These are phyloP conservation scores for Okamejei kenojei DNA, from an alignment of 2,797 vertebrate genomes.

Conservation along the genomic window DNA sequence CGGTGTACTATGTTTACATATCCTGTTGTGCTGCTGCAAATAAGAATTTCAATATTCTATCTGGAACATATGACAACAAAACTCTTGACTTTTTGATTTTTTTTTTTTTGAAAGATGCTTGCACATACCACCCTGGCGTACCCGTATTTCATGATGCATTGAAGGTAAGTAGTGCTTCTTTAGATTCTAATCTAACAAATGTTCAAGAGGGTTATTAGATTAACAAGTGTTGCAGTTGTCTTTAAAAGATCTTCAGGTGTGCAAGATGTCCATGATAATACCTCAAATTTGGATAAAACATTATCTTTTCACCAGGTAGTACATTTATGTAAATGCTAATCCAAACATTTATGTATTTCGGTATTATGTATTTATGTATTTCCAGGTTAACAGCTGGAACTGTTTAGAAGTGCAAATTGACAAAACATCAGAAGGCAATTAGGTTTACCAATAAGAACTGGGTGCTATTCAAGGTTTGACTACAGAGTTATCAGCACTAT, in stretches of 20 bases:
- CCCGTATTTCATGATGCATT: constrained; percentile 96
- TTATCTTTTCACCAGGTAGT: background rate
- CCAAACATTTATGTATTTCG: too few relatives aligned
- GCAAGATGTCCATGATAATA: background rate
- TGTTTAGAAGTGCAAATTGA: too few relatives aligned
- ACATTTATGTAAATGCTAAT: background rate
- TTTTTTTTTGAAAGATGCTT: constrained; percentile 66
- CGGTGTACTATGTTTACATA: too few relatives aligned
- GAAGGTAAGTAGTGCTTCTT: constrained; percentile 67
- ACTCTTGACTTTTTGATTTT: background rate
- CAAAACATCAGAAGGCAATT: too few relatives aligned
- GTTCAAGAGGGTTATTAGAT: background rate
- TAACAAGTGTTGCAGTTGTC: background rate
- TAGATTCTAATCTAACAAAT: background rate
- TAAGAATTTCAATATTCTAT: too few relatives aligned
- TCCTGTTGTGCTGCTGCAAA: too few relatives aligned
- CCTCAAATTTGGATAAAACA: background rate
- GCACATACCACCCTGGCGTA: constrained; percentile 87
- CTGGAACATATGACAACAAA: too few relatives aligned
- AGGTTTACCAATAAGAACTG: too few relatives aligned
- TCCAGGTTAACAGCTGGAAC: too few relatives aligned
- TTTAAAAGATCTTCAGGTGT: background rate
- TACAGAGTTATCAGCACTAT: too few relatives aligned
- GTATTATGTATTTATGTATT: too few relatives aligned
- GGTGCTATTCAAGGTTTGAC: too few relatives aligned